Evolutionary conservation across 2,797 vertebrate genomes (phyloP).

Genomic region (Thripadectes ignobilis): DNA sequence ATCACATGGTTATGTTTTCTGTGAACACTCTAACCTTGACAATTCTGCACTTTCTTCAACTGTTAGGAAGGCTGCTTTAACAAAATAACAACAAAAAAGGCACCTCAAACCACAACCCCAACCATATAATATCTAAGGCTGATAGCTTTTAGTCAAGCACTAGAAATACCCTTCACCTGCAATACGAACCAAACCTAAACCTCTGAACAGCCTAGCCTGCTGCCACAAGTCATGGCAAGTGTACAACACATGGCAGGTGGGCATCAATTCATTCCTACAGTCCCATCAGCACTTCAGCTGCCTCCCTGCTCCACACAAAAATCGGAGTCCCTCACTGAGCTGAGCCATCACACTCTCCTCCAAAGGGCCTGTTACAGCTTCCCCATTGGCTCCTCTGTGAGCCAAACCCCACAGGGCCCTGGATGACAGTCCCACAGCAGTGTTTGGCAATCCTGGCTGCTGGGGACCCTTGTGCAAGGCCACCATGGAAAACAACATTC

Average conservation of each 20-base stretch:
- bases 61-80: neutral
- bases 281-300: neutral
- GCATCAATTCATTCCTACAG: neutral
- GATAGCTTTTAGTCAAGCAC: neutral
- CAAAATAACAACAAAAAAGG: neutral
- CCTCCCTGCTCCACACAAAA: neutral
- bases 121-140: neutral
- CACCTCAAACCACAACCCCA: neutral
- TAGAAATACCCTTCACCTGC: neutral
- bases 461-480: neutral
- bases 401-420: fast-evolving
- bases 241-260: fast-evolving
- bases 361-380: neutral
- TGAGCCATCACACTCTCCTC: neutral
- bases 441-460: fast-evolving
- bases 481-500: neutral
- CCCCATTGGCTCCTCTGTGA: fast-evolving
- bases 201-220: neutral
- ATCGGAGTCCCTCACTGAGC: neutral
- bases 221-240: fast-evolving
- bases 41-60: neutral
- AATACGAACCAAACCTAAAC: neutral
- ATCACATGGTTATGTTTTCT: neutral
- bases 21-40: neutral
- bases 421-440: neutral